Percentiles rank a stretch among this genome's conserved stretches.
These are phyloP conservation scores for Albula goreensis DNA, from an alignment of 2,113 vertebrate genomes.

Conservation along the genomic window DNA sequence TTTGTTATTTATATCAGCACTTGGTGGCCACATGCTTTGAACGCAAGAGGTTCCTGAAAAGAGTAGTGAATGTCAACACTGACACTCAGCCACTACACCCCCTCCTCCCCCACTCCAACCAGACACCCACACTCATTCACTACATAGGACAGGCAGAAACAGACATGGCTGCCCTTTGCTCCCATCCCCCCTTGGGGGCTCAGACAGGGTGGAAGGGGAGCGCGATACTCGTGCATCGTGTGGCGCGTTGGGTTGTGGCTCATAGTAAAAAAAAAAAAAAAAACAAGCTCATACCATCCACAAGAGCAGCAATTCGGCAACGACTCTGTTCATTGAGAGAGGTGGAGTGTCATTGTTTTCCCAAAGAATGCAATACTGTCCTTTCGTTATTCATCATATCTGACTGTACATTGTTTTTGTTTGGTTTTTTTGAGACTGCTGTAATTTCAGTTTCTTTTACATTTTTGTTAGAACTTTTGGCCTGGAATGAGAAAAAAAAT, in stretches of 20 bases:
- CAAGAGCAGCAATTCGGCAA: neutral
- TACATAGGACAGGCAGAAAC: neutral
- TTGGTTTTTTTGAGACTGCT: neutral
- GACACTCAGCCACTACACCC: neutral
- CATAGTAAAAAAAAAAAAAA: neutral
- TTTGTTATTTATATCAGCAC: conserved; percentile 57
- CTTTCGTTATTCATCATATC: neutral
- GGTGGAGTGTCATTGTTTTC: neutral
- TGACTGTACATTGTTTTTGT: neutral
- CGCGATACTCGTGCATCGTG: no score
- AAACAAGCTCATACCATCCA: neutral
- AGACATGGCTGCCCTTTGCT: neutral
- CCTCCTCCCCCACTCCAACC: neutral
- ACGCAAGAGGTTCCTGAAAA: neutral
- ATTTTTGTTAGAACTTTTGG: neutral
- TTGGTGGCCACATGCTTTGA: conserved; percentile 53
- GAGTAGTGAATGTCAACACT: neutral
- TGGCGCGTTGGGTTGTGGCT: neutral
- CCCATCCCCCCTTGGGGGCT: neutral
- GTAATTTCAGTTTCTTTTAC: neutral
- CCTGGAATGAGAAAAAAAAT: neutral
- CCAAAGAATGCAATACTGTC: conserved; percentile 11
- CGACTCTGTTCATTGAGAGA: neutral
- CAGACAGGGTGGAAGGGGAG: neutral
- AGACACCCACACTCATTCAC: neutral